phyloP scores from a whole-genome alignment of 2,113 vertebrate species.

The Notechis scutatus region DNA sequence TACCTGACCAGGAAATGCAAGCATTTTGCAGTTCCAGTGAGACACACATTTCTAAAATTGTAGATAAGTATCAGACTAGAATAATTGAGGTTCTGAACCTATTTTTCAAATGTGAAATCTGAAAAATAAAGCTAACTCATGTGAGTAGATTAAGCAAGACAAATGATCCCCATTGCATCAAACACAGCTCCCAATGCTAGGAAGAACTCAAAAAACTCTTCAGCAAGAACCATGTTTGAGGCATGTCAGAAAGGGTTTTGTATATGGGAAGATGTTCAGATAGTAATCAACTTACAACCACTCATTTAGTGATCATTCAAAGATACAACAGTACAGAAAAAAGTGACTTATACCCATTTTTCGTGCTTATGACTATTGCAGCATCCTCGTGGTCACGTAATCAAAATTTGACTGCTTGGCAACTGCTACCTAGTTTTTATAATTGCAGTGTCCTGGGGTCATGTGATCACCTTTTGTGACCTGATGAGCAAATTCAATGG shows the following conservation, averaged over 20 bases:
- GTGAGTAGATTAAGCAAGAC: not conserved
- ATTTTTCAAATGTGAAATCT: not conserved
- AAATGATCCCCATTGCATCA: not conserved
- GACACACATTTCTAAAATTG: not conserved
- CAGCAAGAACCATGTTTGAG: not conserved
- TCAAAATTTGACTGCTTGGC: not conserved
- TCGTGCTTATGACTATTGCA: rapidly evolving
- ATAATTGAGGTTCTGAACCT: not conserved
- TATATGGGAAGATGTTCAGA: not conserved
- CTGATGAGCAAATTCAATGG: not conserved
- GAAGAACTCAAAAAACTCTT: not conserved
- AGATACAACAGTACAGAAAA: not conserved
- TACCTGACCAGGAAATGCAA: rapidly evolving
- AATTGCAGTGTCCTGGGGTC: not conserved
- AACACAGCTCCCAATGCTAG: not conserved
- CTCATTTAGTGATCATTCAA: not conserved
- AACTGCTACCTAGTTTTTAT: not conserved
- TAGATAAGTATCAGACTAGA: not conserved
- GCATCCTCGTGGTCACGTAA: not conserved
- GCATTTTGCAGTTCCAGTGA: not conserved
- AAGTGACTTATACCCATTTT: not conserved
- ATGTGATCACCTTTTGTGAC: not conserved
- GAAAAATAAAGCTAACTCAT: not conserved
- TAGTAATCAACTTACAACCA: not conserved
- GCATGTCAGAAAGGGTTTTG: not conserved